phyloP scores from a whole-genome alignment of 2,113 vertebrate genomes.

The Corvus cornix region DNA sequence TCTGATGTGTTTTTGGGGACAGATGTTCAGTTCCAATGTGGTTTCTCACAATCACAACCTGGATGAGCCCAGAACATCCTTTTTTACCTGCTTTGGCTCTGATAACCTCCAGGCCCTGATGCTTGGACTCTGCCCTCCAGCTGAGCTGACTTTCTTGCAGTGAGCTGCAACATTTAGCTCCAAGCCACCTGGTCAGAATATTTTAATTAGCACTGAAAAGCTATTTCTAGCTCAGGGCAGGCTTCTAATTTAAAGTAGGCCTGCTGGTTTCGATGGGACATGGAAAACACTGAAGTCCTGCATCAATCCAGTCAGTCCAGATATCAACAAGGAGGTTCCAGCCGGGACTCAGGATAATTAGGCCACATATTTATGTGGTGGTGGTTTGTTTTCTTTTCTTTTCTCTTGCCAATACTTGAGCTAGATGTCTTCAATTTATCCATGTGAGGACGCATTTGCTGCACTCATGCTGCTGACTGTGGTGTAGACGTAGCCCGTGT shows the following conservation, averaged over 20 bases:
- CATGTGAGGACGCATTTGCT: neutral
- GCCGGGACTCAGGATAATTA: neutral
- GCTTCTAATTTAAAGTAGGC: constrained; percentile 12
- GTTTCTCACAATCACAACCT: neutral
- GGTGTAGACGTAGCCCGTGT: neutral
- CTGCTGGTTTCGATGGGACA: constrained; percentile 24
- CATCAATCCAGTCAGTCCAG: neutral
- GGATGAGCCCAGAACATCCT: neutral
- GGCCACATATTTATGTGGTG: neutral
- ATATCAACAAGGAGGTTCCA: neutral
- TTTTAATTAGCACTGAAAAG: neutral
- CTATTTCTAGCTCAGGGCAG: neutral
- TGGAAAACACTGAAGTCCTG: neutral
- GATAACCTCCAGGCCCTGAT: neutral
- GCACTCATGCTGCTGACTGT: neutral
- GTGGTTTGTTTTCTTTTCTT: neutral
- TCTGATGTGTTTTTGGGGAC: neutral
- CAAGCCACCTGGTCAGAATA: neutral
- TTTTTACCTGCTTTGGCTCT: neutral
- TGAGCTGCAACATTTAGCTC: neutral
- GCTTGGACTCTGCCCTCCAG: neutral
- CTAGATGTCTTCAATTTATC: neutral
- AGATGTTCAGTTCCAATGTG: neutral
- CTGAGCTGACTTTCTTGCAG: neutral
- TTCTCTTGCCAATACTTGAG: neutral